These are phyloP conservation scores for Epirrhoe alternata DNA, from an alignment of 2,888 invertebrate species.

Conservation along the genomic window DNA sequence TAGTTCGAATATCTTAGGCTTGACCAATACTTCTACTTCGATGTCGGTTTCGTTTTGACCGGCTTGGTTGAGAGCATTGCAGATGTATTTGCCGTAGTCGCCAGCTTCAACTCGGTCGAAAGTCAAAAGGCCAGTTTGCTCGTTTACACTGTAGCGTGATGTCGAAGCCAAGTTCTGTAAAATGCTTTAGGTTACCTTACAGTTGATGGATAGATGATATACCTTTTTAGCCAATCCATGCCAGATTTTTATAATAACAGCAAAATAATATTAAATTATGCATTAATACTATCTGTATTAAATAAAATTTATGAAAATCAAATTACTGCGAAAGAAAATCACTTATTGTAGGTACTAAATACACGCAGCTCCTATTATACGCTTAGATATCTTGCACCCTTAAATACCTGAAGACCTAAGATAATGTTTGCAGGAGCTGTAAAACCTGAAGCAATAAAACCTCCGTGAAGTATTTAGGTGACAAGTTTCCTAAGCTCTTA, in stretches of 20 bases:
- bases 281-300: no score
- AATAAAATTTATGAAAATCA: no score
- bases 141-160: slow-evolving; percentile 87
- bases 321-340: no score
- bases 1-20: slow-evolving; percentile 92
- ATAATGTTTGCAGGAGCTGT: background rate
- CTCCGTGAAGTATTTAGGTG: no score
- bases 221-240: no score
- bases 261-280: no score
- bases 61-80: slow-evolving; percentile 92
- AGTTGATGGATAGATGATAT: background rate
- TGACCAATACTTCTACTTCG: slow-evolving; percentile 89
- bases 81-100: slow-evolving; percentile 92
- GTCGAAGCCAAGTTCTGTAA: slow-evolving; percentile 88
- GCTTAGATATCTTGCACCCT: no score
- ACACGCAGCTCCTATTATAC: no score
- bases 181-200: background rate
- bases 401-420: background rate
- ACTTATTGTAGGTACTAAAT: no score
- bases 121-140: slow-evolving; percentile 88
- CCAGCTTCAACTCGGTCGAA: slow-evolving; percentile 90
- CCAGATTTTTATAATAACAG: no score
- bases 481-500: background rate
- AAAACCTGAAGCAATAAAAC: no score
- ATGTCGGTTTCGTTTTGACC: slow-evolving; percentile 88